These are phyloP conservation scores for Molanna angustata DNA, from an alignment of 2,888 invertebrate genomes.

Conservation along the genomic window DNA sequence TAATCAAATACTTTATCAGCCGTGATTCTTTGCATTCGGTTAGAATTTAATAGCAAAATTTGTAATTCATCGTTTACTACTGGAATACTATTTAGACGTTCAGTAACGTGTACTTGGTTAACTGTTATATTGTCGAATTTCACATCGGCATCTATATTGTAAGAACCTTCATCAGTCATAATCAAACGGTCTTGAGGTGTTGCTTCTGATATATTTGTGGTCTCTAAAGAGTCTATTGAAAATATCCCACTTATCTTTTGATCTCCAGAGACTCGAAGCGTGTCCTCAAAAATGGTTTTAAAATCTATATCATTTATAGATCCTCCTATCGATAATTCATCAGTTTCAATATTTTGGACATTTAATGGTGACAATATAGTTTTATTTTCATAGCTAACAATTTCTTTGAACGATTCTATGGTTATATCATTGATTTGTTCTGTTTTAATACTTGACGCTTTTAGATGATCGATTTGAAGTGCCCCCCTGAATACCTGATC, in stretches of 20 bases:
- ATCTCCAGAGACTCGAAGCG: constrained; percentile 48
- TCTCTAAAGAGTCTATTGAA: constrained; percentile 11
- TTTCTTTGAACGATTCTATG: constrained; percentile 26
- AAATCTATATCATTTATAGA: constrained; percentile 50
- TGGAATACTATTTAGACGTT: constrained; percentile 48
- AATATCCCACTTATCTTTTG: constrained; percentile 43
- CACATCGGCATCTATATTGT: constrained; percentile 45
- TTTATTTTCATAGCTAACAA: constrained; percentile 27
- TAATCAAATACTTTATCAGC: constrained; percentile 47
- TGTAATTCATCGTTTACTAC: constrained; percentile 46
- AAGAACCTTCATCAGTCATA: constrained; percentile 41
- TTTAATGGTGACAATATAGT: constrained; percentile 26
- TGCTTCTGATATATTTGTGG: constrained; percentile 9
- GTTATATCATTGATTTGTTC: constrained; percentile 37
- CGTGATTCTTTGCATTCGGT: constrained; percentile 44
- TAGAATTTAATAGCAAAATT: constrained; percentile 43
- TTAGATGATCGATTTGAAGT: constrained; percentile 35
- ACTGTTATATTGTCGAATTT: constrained; percentile 45
- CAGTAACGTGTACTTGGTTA: constrained; percentile 42
- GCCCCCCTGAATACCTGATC: constrained; percentile 42
- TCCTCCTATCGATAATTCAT: constrained; percentile 46
- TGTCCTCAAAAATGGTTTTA: constrained; percentile 43
- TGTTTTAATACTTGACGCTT: constrained; percentile 35
- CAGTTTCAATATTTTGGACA: constrained; percentile 40
- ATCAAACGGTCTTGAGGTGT: constrained; percentile 41